These are phyloP conservation scores for Phyllostomus discolor DNA, from an alignment of 2,113 vertebrate species.

Conservation along the genomic window DNA sequence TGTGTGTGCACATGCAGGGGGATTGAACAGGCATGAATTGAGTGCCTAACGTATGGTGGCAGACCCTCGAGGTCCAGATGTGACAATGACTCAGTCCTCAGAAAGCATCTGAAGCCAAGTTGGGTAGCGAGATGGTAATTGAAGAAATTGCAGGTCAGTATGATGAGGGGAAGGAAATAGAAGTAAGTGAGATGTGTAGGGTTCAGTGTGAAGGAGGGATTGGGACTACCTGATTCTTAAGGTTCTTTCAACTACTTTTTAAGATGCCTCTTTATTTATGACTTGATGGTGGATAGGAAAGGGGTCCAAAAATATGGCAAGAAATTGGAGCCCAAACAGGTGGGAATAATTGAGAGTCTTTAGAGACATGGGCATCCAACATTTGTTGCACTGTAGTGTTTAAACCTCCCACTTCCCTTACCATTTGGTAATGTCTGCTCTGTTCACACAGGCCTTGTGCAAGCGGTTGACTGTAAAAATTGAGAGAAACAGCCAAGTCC, in stretches of 20 bases:
- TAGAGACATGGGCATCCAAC: background rate
- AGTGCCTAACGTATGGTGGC: background rate
- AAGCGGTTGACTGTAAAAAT: background rate
- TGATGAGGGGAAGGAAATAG: background rate
- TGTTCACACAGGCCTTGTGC: background rate
- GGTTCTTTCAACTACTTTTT: background rate
- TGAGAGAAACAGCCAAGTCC: background rate
- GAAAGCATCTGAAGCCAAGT: background rate
- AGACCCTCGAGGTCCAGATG: background rate
- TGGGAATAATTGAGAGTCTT: background rate
- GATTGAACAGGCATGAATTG: background rate
- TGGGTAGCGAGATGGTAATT: background rate
- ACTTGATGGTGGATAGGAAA: background rate
- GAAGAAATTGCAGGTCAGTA: background rate
- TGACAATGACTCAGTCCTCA: background rate
- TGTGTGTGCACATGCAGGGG: too few species aligned
- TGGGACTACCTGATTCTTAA: background rate
- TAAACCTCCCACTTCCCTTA: background rate
- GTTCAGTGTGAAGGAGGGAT: background rate
- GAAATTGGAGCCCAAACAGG: background rate
- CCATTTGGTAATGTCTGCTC: background rate
- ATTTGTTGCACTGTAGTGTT: background rate
- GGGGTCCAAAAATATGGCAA: background rate
- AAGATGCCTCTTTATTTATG: background rate
- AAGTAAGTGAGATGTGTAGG: background rate